A percentile compares a stretch with the other conserved stretches of the same genome.
Evolutionary conservation across 2,888 invertebrate species (phyloP).

Genomic region (Torymus texanus): DNA sequence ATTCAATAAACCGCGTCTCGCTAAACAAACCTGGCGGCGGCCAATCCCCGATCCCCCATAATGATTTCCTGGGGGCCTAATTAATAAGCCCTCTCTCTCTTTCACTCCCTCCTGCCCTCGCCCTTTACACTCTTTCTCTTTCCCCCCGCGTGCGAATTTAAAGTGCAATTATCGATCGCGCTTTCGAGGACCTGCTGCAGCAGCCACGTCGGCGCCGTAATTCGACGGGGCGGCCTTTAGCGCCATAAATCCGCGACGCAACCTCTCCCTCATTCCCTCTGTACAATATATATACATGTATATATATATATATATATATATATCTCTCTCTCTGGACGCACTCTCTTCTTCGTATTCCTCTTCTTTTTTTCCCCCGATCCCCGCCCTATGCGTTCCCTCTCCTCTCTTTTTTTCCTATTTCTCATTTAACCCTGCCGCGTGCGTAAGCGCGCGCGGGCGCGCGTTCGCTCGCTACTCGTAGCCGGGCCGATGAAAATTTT

Average conservation of each 20-base stretch:
- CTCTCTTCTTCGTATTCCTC: too few species aligned
- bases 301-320: too few species aligned
- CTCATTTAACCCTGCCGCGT: constrained; percentile 2
- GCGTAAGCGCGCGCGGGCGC: too few species aligned
- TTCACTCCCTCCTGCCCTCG: too few species aligned
- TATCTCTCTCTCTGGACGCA: too few species aligned
- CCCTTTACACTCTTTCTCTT: too few species aligned
- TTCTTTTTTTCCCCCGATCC: neutral
- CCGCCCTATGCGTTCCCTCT: neutral
- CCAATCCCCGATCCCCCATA: neutral
- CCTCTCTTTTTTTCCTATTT: constrained; percentile 4
- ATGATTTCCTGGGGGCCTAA: constrained; percentile 26
- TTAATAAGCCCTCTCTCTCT: constrained; percentile 15
- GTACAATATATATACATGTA: too few species aligned
- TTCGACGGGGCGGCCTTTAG: constrained; percentile 21
- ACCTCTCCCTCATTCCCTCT: neutral
- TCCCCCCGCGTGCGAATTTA: neutral
- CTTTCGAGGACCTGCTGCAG: neutral
- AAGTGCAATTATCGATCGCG: constrained; percentile 47
- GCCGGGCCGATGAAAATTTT: constrained; percentile 24
- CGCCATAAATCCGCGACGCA: constrained; percentile 23
- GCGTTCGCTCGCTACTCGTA: too few species aligned
- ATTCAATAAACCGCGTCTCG: constrained; percentile 10
- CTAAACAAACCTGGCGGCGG: neutral
- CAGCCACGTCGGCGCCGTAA: neutral